phyloP scores from a whole-genome alignment of 1,140 invertebrate genomes.

The Trigoniulus corallinus region DNA sequence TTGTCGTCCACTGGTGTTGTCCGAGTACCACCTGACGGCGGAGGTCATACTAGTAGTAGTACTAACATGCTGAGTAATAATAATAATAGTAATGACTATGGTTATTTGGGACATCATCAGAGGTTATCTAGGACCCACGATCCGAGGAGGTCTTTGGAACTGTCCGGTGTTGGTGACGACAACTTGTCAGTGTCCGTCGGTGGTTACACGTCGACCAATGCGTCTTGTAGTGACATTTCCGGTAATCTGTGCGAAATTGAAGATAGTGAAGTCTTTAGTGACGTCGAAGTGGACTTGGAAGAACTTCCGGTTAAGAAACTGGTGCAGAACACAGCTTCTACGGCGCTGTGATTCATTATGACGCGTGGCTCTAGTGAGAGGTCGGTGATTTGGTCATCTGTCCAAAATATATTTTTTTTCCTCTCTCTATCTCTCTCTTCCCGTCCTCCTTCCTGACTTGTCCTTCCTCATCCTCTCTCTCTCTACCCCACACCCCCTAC shows the following conservation, averaged over 20 bases:
- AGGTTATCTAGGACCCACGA: not conserved
- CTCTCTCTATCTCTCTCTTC: too few species aligned
- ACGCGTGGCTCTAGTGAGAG: too few species aligned
- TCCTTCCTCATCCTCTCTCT: too few species aligned
- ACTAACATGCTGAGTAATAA: too few species aligned
- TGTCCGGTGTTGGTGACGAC: slow-evolving; percentile 28
- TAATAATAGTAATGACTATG: not conserved
- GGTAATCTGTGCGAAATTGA: slow-evolving; percentile 77
- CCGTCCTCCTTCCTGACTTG: too few species aligned
- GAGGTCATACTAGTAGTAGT: not conserved
- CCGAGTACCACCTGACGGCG: too few species aligned
- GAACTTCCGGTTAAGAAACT: not conserved
- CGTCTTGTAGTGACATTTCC: slow-evolving; percentile 56
- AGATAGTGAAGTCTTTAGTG: slow-evolving; percentile 32
- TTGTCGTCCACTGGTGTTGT: not conserved
- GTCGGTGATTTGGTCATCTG: too few species aligned
- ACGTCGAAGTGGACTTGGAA: not conserved
- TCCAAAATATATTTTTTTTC: too few species aligned
- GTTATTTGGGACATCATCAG: not conserved
- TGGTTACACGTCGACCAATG: slow-evolving; percentile 42
- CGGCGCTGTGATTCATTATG: not conserved
- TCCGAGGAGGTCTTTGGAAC: slow-evolving; percentile 24
- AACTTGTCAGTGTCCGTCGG: slow-evolving; percentile 50
- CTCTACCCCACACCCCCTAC: too few species aligned
- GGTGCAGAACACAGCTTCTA: not conserved